Evolutionary conservation across 2,113 vertebrate species (phyloP).

Genomic region (Orthonyx spaldingii): DNA sequence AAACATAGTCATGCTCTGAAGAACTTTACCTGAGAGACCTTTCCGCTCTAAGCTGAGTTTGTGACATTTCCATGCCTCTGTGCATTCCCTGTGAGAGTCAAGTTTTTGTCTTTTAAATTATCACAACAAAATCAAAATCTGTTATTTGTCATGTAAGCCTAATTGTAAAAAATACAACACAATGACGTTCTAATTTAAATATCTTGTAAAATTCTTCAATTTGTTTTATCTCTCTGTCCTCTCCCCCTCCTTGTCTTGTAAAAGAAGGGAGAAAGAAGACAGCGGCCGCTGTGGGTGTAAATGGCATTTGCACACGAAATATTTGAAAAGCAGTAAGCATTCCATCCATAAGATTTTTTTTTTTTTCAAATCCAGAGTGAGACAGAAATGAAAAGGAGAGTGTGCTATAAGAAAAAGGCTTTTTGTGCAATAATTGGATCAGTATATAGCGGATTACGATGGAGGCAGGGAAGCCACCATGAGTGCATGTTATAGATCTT

Average conservation of each 20-base stretch:
- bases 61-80: not conserved
- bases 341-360: constrained; percentile 35
- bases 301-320: constrained; percentile 64
- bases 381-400: constrained; percentile 39
- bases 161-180: not conserved
- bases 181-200: not conserved
- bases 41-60: not conserved
- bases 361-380: constrained; percentile 27
- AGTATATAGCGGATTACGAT: not conserved
- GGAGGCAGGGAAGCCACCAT: constrained; percentile 25
- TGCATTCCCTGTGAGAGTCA: not conserved
- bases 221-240: not conserved
- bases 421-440: constrained; percentile 68
- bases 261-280: not conserved
- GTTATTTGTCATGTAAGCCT: not conserved
- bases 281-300: constrained; percentile 46
- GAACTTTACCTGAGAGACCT: not conserved
- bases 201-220: not conserved
- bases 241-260: not conserved
- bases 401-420: constrained; percentile 52
- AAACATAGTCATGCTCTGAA: not conserved
- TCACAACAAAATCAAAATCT: not conserved
- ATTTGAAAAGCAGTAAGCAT: constrained; percentile 62
- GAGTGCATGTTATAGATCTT: not conserved
- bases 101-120: not conserved